Conservation (phyloP, 2,797 vertebrate genomes). For the Phylloscopus collybita region DNA sequence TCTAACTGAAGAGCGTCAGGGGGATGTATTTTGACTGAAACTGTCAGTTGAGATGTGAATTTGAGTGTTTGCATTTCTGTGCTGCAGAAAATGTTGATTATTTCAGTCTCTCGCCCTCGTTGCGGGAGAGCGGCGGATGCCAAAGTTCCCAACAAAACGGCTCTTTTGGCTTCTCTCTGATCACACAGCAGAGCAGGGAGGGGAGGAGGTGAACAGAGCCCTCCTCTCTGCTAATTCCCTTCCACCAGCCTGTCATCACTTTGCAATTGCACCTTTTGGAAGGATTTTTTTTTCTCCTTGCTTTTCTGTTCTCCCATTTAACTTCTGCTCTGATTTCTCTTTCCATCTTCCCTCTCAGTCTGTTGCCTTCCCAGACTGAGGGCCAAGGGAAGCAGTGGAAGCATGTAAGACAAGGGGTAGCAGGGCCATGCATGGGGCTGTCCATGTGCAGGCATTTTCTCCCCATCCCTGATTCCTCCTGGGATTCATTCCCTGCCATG, state of each 20-base stretch:
- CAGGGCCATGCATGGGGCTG: not conserved
- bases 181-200: not conserved
- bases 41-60: constrained; percentile 42
- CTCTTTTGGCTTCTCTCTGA: constrained; percentile 41
- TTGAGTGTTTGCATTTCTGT: constrained; percentile 47
- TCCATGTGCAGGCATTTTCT: not conserved
- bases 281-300: not conserved
- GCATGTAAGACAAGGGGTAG: not conserved
- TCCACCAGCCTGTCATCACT: constrained; percentile 60
- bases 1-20: not conserved
- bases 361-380: not conserved
- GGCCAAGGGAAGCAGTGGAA: not conserved
- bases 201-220: constrained; percentile 12
- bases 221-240: constrained; percentile 29
- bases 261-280: constrained; percentile 31
- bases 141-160: constrained; percentile 42
- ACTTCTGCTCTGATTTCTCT: constrained; percentile 41
- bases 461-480: not conserved
- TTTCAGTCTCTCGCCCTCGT: constrained; percentile 52
- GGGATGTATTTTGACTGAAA: constrained; percentile 61
- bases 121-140: not conserved
- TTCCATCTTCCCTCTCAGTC: constrained; percentile 26
- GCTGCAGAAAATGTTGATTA: constrained; percentile 20
- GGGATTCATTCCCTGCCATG: fast-evolving
- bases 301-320: not conserved